Percentiles rank a stretch among this genome's conserved stretches.
Conservation (phyloP, 1,140 invertebrate genomes). For the Matsumurasca onukii region DNA sequence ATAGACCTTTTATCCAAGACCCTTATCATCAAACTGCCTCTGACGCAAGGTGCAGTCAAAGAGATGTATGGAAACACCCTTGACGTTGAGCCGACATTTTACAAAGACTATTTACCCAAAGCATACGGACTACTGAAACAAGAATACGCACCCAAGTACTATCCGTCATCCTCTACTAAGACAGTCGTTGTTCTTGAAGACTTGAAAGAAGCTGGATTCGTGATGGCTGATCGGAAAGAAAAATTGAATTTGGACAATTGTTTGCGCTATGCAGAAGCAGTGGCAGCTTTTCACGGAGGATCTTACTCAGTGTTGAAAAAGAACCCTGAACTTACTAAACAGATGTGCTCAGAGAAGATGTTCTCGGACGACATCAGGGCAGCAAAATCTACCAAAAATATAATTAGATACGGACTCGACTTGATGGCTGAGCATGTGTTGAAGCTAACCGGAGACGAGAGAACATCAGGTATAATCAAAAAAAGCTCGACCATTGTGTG, state of each 20-base stretch:
- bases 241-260: slow-evolving; percentile 13
- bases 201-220: not conserved
- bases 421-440: not conserved
- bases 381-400: not conserved
- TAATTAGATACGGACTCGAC: not conserved
- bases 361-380: not conserved
- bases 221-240: slow-evolving; percentile 8
- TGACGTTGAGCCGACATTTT: not conserved
- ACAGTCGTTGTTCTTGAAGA: slow-evolving; percentile 5
- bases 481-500: not conserved
- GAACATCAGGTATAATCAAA: not conserved
- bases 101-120: slow-evolving; percentile 8
- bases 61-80: not conserved
- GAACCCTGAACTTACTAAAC: slow-evolving; percentile 7
- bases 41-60: not conserved
- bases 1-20: not conserved
- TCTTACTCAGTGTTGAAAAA: not conserved
- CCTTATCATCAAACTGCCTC: slow-evolving; percentile 3
- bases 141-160: slow-evolving; percentile 1
- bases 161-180: not conserved
- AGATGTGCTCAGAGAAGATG: not conserved
- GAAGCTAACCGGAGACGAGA: not conserved
- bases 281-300: slow-evolving; percentile 3
- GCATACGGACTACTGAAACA: not conserved
- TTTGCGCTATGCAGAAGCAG: not conserved